Conservation (phyloP, 2,113 vertebrate genomes). For the Typhlomys cinereus region DNA sequence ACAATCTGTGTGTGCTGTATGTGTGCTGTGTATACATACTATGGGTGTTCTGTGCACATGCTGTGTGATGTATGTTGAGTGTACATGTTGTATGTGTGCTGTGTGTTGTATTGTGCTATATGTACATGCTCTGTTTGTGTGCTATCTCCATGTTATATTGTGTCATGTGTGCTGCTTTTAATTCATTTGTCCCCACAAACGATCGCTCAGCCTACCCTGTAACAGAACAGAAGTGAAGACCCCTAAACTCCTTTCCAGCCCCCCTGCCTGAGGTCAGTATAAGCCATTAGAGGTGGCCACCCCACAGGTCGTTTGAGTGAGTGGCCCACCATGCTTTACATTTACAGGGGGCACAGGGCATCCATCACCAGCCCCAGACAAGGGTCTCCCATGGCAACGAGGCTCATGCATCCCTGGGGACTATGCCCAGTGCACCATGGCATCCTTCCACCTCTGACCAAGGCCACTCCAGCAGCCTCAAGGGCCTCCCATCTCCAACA, state of each 20-base stretch:
- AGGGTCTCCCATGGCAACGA: rapidly evolving
- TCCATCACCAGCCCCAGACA: neutral
- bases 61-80: neutral
- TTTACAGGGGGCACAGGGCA: rapidly evolving
- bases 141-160: too few relatives aligned
- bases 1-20: too few relatives aligned
- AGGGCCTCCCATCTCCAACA: neutral
- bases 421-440: rapidly evolving
- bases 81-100: too few relatives aligned
- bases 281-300: neutral
- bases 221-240: neutral
- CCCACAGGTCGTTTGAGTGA: neutral
- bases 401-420: neutral
- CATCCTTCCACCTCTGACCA: neutral
- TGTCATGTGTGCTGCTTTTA: neutral
- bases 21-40: too few relatives aligned
- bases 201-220: too few relatives aligned
- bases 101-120: too few relatives aligned
- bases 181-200: neutral
- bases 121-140: too few relatives aligned
- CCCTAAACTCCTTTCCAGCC: neutral
- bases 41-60: neutral
- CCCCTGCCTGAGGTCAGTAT: neutral
- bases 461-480: neutral
- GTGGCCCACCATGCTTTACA: too few relatives aligned